phyloP scores from a whole-genome alignment of 2,113 vertebrate species.

The Ceratotherium simum region DNA sequence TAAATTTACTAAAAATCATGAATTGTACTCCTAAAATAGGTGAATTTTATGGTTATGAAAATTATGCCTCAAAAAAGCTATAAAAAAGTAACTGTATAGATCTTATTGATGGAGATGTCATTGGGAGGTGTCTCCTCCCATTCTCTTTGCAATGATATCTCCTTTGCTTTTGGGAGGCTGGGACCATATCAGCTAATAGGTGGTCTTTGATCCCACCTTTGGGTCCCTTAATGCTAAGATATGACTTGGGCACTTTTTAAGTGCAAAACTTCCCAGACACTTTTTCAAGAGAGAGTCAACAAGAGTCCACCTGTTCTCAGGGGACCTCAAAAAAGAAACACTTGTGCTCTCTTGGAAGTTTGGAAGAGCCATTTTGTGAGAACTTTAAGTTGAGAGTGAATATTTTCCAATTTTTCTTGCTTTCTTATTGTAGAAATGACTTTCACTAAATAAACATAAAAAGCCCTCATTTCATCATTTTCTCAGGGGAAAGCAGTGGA shows the following conservation, averaged over 20 bases:
- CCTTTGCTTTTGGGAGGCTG: neutral
- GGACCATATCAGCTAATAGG: fast-evolving
- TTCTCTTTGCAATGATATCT: neutral
- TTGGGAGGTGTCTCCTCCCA: fast-evolving
- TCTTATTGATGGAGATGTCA: no score
- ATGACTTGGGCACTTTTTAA: neutral
- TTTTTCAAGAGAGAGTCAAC: neutral
- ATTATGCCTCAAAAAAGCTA: neutral
- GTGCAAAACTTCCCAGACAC: neutral
- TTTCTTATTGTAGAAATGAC: neutral
- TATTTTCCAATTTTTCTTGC: neutral
- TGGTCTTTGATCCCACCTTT: neutral
- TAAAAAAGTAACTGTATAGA: neutral
- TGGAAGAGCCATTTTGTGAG: neutral
- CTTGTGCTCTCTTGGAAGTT: neutral
- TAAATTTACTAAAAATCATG: neutral
- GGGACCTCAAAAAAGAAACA: neutral
- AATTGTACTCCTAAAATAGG: neutral
- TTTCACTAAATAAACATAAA: neutral
- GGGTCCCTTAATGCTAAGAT: neutral
- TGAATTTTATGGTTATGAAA: neutral
- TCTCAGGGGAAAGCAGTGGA: neutral
- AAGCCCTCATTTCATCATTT: neutral
- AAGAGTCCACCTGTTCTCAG: neutral
- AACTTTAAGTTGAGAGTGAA: neutral